Evolutionary conservation across 2,797 vertebrate genomes (phyloP).

Genomic region (Intellagama lesueurii): DNA sequence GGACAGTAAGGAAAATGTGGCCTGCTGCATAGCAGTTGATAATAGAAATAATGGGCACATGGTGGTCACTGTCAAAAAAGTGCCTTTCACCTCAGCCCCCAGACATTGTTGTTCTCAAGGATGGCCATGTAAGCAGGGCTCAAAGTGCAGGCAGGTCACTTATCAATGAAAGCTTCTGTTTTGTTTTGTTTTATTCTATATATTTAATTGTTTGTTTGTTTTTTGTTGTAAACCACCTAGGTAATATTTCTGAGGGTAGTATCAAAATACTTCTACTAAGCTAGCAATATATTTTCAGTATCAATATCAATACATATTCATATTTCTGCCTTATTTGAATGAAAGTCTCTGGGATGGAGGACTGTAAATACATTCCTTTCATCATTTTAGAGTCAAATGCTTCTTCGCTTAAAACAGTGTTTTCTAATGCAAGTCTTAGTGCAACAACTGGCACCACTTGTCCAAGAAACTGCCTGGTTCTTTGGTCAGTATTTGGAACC

Average conservation of each 20-base stretch:
- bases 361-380: background rate
- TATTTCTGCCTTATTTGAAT: background rate
- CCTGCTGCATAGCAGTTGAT: background rate
- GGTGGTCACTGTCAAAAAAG: background rate
- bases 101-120: background rate
- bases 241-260: background rate
- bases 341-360: background rate
- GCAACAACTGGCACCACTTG: background rate
- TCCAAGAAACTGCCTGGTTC: background rate
- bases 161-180: background rate
- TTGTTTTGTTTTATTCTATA: background rate
- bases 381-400: background rate
- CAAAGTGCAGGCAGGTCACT: background rate
- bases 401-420: background rate
- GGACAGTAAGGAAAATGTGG: background rate
- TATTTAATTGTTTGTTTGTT: background rate
- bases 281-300: background rate
- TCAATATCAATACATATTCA: background rate
- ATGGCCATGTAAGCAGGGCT: background rate
- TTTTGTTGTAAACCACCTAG: background rate
- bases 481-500: constrained; percentile 6
- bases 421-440: background rate
- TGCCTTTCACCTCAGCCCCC: background rate
- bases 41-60: background rate
- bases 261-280: background rate